Conservation (phyloP, 1,140 invertebrate genomes). For the Bombus confusus region DNA sequence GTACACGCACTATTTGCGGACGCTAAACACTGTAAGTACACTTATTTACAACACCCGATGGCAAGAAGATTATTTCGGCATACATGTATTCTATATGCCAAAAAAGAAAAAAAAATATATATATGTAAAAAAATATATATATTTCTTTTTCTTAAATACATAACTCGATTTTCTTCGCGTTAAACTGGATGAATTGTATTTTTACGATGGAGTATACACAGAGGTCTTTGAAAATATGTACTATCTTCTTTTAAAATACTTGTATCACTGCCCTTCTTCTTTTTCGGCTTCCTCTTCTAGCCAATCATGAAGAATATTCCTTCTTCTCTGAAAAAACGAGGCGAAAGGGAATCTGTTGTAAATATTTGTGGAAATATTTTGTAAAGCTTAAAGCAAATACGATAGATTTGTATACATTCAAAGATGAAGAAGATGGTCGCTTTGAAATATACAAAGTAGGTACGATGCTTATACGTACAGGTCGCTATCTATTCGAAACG, state of each 20-base stretch:
- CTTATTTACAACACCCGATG: constrained; percentile 82
- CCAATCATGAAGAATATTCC: constrained; percentile 77
- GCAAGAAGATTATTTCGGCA: constrained; percentile 75
- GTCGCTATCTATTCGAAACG: constrained; percentile 9
- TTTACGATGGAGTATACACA: constrained; percentile 48
- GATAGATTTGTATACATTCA: constrained; percentile 19
- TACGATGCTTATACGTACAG: constrained; percentile 23
- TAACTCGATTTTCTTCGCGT: constrained; percentile 50
- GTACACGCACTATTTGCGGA: constrained; percentile 79
- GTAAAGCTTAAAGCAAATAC: constrained; percentile 32
- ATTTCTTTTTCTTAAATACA: constrained; percentile 37
- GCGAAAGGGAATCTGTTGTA: background rate
- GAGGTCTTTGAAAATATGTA: constrained; percentile 62
- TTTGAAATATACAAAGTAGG: background rate
- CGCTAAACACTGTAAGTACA: constrained; percentile 83
- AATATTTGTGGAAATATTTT: background rate
- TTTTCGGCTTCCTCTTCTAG: constrained; percentile 72
- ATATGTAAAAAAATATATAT: constrained; percentile 56
- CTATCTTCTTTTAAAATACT: constrained; percentile 52
- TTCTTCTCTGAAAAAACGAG: constrained; percentile 75
- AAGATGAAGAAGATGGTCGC: background rate
- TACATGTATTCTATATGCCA: constrained; percentile 56
- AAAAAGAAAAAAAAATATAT: constrained; percentile 50
- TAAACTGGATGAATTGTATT: constrained; percentile 35
- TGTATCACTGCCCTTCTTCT: constrained; percentile 66